Evolutionary conservation across 2,797 vertebrate genomes (phyloP).

Genomic region (Spatula clypeata): DNA sequence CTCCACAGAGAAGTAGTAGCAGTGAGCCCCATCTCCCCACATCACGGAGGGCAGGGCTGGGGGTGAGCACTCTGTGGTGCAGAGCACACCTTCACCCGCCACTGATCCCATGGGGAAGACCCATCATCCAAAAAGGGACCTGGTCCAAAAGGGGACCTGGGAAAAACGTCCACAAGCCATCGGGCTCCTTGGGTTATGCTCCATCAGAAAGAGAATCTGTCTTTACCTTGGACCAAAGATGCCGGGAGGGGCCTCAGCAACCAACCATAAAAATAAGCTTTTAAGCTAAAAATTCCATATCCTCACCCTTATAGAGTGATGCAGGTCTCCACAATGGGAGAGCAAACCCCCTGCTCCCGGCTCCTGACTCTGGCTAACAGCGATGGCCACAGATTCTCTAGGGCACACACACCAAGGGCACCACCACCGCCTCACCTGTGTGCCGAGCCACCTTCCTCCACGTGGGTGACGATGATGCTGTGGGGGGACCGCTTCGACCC

Average conservation of each 20-base stretch:
- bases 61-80: background rate
- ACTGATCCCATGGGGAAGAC: rapidly evolving
- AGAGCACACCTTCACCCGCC: rapidly evolving
- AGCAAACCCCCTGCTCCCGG: rapidly evolving
- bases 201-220: background rate
- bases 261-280: background rate
- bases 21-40: rapidly evolving
- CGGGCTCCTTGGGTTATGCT: background rate
- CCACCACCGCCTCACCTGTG: constrained; percentile 88
- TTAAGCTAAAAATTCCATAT: background rate
- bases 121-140: background rate
- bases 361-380: background rate
- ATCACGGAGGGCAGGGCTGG: background rate
- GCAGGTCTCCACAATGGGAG: rapidly evolving
- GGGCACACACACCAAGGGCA: background rate
- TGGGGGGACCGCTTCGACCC: constrained; percentile 95
- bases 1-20: rapidly evolving
- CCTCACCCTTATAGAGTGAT: background rate
- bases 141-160: too few relatives aligned
- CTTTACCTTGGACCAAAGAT: background rate
- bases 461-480: constrained; percentile 92
- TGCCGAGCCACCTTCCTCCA: constrained; percentile 93
- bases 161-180: background rate
- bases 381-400: rapidly evolving
- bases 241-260: background rate